Evolutionary conservation across 2,113 vertebrate species (phyloP).

Genomic region (Sphaerodactylus townsendi): DNA sequence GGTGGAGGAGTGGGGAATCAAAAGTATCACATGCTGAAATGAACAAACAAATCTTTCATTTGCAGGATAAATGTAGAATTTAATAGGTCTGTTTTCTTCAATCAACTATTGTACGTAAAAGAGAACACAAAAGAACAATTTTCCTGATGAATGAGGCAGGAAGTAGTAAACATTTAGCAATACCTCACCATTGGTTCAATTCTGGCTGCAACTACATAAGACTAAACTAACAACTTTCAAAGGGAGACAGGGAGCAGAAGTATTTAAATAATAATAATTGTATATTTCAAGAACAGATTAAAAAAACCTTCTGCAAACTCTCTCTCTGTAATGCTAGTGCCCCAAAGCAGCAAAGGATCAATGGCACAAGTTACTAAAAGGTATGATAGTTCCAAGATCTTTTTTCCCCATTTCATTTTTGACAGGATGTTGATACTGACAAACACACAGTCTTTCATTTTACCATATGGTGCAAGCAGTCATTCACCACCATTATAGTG

Average conservation of each 20-base stretch:
- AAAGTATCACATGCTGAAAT: too few species aligned
- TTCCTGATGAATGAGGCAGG: slow-evolving; percentile 60
- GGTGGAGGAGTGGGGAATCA: too few species aligned
- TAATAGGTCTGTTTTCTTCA: slow-evolving; percentile 10
- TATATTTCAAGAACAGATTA: slow-evolving; percentile 64
- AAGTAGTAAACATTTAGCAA: slow-evolving; percentile 41
- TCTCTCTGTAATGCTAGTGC: slow-evolving; percentile 48
- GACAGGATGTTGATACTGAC: slow-evolving; percentile 60
- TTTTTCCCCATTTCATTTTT: slow-evolving; percentile 36
- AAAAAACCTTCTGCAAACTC: slow-evolving; percentile 59
- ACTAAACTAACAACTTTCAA: slow-evolving; percentile 51
- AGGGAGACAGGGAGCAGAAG: slow-evolving; percentile 37
- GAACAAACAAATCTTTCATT: too few species aligned
- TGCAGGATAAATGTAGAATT: background rate
- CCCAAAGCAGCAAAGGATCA: slow-evolving; percentile 61
- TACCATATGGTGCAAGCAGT: slow-evolving; percentile 44
- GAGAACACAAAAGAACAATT: slow-evolving; percentile 53
- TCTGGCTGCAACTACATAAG: slow-evolving; percentile 55
- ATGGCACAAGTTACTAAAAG: slow-evolving; percentile 65
- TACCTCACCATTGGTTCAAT: slow-evolving; percentile 47
- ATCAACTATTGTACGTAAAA: slow-evolving; percentile 49
- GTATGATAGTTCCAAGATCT: slow-evolving; percentile 53
- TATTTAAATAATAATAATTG: slow-evolving; percentile 66
- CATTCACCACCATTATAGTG: slow-evolving; percentile 33
- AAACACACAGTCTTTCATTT: slow-evolving; percentile 46